Base-by-base conservation (phyloP, 2,888 invertebrate genomes). In the Dolichopus griseipennis region DNA sequence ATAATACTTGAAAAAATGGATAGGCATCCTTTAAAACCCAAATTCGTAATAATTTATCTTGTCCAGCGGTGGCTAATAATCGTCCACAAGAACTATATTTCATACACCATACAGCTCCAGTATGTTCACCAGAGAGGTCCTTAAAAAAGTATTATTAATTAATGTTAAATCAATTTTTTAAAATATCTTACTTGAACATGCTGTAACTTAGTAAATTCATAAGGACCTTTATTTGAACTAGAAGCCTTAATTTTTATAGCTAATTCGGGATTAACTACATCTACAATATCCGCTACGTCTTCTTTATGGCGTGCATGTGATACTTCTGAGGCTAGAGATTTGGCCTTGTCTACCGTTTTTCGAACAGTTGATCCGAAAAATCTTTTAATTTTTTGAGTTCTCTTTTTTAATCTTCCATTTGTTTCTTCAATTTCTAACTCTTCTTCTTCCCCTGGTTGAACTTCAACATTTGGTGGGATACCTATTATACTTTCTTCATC, bases 81-180 rank as follows among this genome's bases (percentile, higher is more conserved):
- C 96, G 86, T 0, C 97, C 97, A 83, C 97, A 98, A 68, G 91
- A 91, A 68, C 96, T 97, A 82, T 97, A 98, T 83, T 96, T 96
- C 92, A 98, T 96, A 77, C 96, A 96, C 98, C 98, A 99, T 74
- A 99, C 94, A 1, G 98, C 95, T 65, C 96, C 95, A 15, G 88
- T 87, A 80, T 97, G 95, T 69, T 90, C 92, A 1, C 89, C 89
- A 69, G 88, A 88, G 74, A 95, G 84, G 76, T 93, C 92, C 85
- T 87, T 77, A 6, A 68, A 41, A 68, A 43, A 20, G 64, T 69
- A 33, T n/a, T 21, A 66, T 69, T 67, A 3, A 65, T 20, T 65
- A 27, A 21, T 33, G 61, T 10, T 66, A 34, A 52, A 61, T 64
- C 10, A 27, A 61, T 10, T 22, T 67, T 67, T 41, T 43, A 27